phyloP scores from a whole-genome alignment of 2,113 vertebrate genomes.

The Mellivora capensis region DNA sequence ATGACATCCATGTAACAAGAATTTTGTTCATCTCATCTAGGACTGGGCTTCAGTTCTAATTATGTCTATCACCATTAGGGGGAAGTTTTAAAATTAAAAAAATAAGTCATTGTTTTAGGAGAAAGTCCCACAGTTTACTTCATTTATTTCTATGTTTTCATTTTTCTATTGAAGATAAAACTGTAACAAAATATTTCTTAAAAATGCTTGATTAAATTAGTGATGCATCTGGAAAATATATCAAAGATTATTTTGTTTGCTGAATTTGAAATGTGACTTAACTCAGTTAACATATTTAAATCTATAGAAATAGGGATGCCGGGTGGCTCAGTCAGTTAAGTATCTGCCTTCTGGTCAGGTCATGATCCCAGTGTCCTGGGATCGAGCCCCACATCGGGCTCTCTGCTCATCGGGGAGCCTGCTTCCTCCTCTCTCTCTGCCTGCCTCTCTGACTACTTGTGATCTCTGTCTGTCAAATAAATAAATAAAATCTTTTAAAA shows the following conservation, averaged over 20 bases:
- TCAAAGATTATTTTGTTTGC: background rate
- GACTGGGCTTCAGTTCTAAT: background rate
- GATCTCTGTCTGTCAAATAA: background rate
- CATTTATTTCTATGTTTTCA: background rate
- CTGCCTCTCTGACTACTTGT: too few species aligned
- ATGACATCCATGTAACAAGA: background rate
- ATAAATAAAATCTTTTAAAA: background rate
- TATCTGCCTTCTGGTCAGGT: background rate
- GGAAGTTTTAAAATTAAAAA: background rate
- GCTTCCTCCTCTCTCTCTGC: too few species aligned
- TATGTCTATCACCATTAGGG: background rate
- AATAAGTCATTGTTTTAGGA: background rate
- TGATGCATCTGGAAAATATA: background rate
- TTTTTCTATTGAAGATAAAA: background rate
- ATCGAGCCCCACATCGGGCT: background rate
- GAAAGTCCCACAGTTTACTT: background rate
- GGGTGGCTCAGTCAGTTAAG: background rate
- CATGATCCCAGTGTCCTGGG: background rate
- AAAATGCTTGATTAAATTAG: constrained; percentile 10
- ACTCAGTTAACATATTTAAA: background rate
- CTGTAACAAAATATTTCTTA: background rate
- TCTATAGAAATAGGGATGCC: background rate
- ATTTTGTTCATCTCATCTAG: background rate
- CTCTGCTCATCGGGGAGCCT: background rate
- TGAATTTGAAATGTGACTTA: background rate